Conservation (phyloP, 2,797 vertebrate species). For the Catamblyrhynchus diadema region DNA sequence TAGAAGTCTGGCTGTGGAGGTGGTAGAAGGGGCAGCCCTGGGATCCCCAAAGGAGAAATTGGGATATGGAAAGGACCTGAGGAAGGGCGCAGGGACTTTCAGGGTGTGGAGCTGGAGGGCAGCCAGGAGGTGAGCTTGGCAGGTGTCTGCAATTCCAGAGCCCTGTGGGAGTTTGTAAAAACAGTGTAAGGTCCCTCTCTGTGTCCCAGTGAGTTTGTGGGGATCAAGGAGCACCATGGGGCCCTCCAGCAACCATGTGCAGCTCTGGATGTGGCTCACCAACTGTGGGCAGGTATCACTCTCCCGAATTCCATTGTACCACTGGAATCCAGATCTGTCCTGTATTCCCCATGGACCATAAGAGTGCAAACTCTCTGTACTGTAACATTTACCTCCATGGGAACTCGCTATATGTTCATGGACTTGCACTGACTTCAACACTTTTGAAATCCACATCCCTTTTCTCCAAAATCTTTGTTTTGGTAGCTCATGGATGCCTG, state of each 20-base stretch:
- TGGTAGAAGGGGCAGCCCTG: background rate
- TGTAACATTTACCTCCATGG: background rate
- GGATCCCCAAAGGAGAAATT: background rate
- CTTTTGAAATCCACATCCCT: rapidly evolving
- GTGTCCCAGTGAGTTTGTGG: background rate
- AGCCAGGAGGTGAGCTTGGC: background rate
- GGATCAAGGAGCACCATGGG: rapidly evolving
- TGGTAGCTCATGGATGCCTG: background rate
- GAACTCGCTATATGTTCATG: rapidly evolving
- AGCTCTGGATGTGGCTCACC: background rate
- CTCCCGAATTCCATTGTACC: rapidly evolving
- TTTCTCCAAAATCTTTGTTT: background rate
- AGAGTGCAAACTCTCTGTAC: background rate
- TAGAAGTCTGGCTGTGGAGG: background rate
- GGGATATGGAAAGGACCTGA: background rate
- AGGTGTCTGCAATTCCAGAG: background rate
- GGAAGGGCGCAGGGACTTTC: background rate
- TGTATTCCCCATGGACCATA: background rate
- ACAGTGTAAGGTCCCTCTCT: background rate
- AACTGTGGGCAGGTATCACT: background rate
- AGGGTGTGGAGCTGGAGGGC: rapidly evolving
- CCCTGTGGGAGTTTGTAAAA: background rate
- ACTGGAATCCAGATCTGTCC: background rate
- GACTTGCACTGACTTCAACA: background rate
- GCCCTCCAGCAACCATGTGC: background rate